Conservation (phyloP, 2,113 vertebrate species). For the Reinhardtius hippoglossoides region DNA sequence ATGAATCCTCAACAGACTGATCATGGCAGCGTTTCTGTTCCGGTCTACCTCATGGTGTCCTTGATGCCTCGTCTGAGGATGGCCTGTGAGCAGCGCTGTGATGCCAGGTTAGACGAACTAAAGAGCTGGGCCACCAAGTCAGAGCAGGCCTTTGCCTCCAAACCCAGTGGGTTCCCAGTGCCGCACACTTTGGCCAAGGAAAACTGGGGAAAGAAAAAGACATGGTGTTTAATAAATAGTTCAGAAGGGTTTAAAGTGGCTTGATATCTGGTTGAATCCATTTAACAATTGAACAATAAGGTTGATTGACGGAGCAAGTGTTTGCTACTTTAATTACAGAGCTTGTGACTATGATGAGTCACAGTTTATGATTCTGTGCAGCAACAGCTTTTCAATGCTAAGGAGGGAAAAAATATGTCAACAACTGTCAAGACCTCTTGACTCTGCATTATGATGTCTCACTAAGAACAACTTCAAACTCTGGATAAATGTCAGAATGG, state of each 20-base stretch:
- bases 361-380: conserved; percentile 18
- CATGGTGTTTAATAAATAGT: neutral
- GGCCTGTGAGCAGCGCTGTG: conserved; percentile 80
- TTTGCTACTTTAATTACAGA: conserved; percentile 19
- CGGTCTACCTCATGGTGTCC: conserved; percentile 93
- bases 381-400: neutral
- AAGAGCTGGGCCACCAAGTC: conserved; percentile 91
- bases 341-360: conserved; percentile 37
- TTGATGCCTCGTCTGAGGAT: conserved; percentile 90
- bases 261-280: conserved; percentile 13
- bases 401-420: neutral
- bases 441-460: conserved; percentile 11
- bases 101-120: conserved; percentile 76
- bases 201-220: conserved; percentile 48
- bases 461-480: neutral
- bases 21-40: neutral
- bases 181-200: conserved; percentile 92
- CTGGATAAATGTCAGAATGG: too few relatives aligned
- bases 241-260: neutral
- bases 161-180: conserved; percentile 85
- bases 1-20: conserved; percentile 9
- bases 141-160: conserved; percentile 84
- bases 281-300: conserved; percentile 9
- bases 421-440: conserved; percentile 35
- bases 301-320: neutral